These are phyloP conservation scores for Paraplagusia blochii DNA, from an alignment of 2,113 vertebrate species.

Conservation along the genomic window DNA sequence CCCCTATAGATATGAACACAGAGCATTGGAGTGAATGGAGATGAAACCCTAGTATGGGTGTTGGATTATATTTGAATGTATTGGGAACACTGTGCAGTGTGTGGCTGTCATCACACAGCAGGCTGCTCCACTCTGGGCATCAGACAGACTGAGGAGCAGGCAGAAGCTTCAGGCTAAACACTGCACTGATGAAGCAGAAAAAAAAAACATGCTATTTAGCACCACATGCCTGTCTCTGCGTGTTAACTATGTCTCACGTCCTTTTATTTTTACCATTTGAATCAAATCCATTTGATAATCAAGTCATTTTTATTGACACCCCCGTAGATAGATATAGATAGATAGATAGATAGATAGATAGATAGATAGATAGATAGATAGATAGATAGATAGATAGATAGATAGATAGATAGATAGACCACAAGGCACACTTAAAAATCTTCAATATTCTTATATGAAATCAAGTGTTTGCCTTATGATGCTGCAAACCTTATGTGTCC, in stretches of 20 bases:
- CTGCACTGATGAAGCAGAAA: conserved; percentile 75
- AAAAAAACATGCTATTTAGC: conserved; percentile 75
- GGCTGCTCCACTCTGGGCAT: conserved; percentile 56
- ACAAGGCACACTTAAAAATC: too few species aligned
- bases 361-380: too few species aligned
- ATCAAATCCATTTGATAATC: conserved; percentile 11
- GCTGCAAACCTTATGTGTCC: too few species aligned
- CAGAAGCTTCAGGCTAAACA: conserved; percentile 66
- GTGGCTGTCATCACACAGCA: conserved; percentile 60
- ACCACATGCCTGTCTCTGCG: conserved; percentile 68
- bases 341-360: too few species aligned
- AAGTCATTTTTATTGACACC: background rate
- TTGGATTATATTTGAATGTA: conserved; percentile 52
- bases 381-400: too few species aligned
- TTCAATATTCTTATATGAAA: too few species aligned
- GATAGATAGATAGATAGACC: too few species aligned
- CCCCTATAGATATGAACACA: conserved; percentile 9
- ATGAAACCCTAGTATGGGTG: conserved; percentile 33
- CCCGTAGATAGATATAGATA: too few species aligned
- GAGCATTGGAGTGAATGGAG: conserved; percentile 37
- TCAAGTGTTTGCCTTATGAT: too few species aligned
- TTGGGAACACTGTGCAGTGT: conserved; percentile 45
- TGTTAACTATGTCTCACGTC: conserved; percentile 66
- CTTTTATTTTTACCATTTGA: too few species aligned
- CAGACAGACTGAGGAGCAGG: conserved; percentile 65